Evolutionary conservation across 2,113 vertebrate genomes (phyloP), one percentile per base, ranked within the genome.

Genomic region (Indri indri): DNA sequence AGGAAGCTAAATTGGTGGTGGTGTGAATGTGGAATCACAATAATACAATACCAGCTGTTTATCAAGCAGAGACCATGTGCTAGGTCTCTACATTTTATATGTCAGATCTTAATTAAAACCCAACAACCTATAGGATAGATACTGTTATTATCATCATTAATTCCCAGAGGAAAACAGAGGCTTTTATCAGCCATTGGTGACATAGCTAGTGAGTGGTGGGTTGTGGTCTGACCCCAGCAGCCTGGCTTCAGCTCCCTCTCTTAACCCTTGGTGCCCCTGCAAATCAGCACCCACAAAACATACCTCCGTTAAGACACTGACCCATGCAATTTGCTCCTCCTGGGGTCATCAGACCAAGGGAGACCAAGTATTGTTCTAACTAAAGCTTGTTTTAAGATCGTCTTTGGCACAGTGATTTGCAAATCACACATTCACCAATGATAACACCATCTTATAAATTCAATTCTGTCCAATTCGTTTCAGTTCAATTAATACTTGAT

Each of bases 281-380:
- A n/a, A 20, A 23, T 34, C 5, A 16, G 0, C 34, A 40, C 11
- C 17, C 1, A 86, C 32, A 40, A 2, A 3, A 4, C 32, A 66
- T 5, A 5, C 6, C n/a, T 77, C 37, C 7, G 4, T 0, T 34
- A 54, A 47, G 42, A 71, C 8, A 7, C 20, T n/a, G 37, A 18
- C 20, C 32, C 16, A 18, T 34, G 1, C 2, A 16, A 2, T 70
- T 90, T 13, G 40, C 14, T 47, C 42, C 27, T 54, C 50, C 1
- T 6, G 25, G 11, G 23, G 2, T 61, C 37, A 70, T 47, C 30
- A 52, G 20, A 42, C 8, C 17, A 54, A 54, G 6, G 20, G 17
- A 52, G 20, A 42, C 8, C 17, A 54, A 54, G 6, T 25, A 13
- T 23, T 37, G 0, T n/a, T 22, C 30, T 16, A 7, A 61, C n/a